Conservation (phyloP, 2,797 vertebrate genomes). For the Steatocranus sp. region DNA sequence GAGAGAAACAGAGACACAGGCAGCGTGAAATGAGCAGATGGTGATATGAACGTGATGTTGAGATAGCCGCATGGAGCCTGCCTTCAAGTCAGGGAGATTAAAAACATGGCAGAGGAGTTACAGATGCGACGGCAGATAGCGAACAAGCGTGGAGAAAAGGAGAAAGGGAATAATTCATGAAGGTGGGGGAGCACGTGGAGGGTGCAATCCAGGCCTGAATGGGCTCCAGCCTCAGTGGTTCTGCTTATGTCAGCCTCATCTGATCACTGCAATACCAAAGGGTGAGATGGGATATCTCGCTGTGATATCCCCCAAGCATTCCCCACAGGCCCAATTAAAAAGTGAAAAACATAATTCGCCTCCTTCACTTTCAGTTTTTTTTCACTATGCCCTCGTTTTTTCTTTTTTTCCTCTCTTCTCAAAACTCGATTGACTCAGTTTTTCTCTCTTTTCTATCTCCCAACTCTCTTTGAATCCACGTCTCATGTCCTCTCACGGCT, state of each 20-base stretch:
- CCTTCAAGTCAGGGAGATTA: slow-evolving; percentile 19
- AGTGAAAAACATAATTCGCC: slow-evolving; percentile 32
- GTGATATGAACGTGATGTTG: slow-evolving; percentile 5
- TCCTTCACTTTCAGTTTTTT: background rate
- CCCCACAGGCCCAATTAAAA: slow-evolving; percentile 59
- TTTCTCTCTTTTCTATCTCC: background rate
- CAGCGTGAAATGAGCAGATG: background rate
- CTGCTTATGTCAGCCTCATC: slow-evolving; percentile 50
- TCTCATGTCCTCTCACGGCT: background rate
- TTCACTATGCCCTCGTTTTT: background rate
- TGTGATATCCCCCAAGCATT: slow-evolving; percentile 31
- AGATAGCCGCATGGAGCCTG: background rate
- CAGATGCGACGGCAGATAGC: background rate
- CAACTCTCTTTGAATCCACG: slow-evolving; percentile 6
- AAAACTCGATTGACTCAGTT: background rate
- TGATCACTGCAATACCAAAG: slow-evolving; percentile 28
- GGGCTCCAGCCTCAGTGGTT: slow-evolving; percentile 9
- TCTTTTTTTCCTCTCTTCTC: background rate
- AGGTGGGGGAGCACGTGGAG: background rate
- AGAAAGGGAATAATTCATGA: slow-evolving; percentile 60
- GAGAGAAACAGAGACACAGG: background rate
- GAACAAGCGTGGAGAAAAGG: background rate
- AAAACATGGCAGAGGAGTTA: slow-evolving; percentile 4
- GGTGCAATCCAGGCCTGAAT: background rate
- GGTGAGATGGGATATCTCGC: slow-evolving; percentile 21